These are phyloP conservation scores for Ophion slaviceki DNA, from an alignment of 2,888 invertebrate genomes.

Conservation along the genomic window DNA sequence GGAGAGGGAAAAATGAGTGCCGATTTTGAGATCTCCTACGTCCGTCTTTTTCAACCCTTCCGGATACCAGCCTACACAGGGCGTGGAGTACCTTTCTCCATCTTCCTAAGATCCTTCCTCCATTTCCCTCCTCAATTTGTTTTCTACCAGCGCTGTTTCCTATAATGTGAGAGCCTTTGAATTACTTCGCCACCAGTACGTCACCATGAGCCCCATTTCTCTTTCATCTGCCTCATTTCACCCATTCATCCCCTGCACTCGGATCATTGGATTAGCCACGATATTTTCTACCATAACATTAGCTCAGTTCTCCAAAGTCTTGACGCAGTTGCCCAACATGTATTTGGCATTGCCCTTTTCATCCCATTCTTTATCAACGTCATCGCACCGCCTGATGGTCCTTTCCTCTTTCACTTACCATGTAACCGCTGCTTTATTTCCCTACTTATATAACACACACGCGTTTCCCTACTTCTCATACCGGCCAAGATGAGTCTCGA, in stretches of 20 bases:
- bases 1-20: constrained; percentile 25
- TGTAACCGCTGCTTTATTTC: constrained; percentile 27
- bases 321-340: not conserved
- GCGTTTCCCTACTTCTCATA: constrained; percentile 44
- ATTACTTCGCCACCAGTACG: constrained; percentile 40
- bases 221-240: constrained; percentile 26
- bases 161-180: constrained; percentile 34
- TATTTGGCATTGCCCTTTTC: constrained; percentile 26
- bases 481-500: constrained; percentile 63
- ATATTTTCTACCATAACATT: constrained; percentile 30
- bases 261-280: constrained; percentile 50
- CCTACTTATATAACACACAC: constrained; percentile 14
- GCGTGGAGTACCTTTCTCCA: constrained; percentile 66
- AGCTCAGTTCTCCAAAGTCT: constrained; percentile 11
- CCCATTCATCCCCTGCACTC: constrained; percentile 39
- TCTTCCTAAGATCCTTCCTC: constrained; percentile 39
- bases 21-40: constrained; percentile 43
- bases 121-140: constrained; percentile 39
- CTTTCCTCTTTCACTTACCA: constrained; percentile 8
- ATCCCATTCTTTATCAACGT: constrained; percentile 32
- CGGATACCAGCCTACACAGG: constrained; percentile 65
- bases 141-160: constrained; percentile 4
- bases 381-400: not conserved
- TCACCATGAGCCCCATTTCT: constrained; percentile 26
- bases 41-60: constrained; percentile 68